Evolutionary conservation across 2,113 vertebrate genomes (phyloP).

Genomic region (Myxocyprinus asiaticus): DNA sequence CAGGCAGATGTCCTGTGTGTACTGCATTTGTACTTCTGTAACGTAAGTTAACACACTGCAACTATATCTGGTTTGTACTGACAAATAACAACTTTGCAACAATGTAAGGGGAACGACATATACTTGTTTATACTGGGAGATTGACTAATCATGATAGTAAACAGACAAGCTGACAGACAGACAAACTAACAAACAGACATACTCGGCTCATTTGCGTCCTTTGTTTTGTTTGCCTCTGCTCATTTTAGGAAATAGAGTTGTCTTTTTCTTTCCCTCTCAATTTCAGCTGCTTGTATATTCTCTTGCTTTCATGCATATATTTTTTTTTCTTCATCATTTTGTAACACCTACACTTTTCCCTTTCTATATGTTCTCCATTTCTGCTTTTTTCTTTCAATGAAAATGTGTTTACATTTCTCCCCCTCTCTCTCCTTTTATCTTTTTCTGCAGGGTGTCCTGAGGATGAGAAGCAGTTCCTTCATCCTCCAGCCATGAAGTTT

Average conservation of each 20-base stretch:
- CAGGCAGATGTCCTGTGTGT: constrained; percentile 5
- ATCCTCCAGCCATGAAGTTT: constrained; percentile 87
- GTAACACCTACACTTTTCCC: not conserved
- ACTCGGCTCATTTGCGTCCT: constrained; percentile 15
- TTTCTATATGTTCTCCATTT: not conserved
- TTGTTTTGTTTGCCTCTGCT: constrained; percentile 31
- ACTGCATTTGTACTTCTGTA: constrained; percentile 17
- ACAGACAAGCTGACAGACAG: constrained; percentile 61
- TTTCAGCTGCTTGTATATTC: not conserved
- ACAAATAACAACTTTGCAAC: not conserved
- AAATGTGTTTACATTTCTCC: constrained; percentile 1
- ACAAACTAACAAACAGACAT: constrained; percentile 58
- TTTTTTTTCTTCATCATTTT: not conserved
- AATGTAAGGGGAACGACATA: not conserved
- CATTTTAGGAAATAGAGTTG: not conserved
- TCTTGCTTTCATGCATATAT: not conserved
- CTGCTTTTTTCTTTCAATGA: not conserved
- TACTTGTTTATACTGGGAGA: constrained; percentile 11
- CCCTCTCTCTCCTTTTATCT: not conserved
- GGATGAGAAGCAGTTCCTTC: constrained; percentile 85
- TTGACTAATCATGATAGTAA: not conserved
- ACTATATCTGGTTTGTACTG: constrained; percentile 2
- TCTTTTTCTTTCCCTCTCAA: not conserved
- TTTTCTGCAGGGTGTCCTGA: constrained; percentile 78
- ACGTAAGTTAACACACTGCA: not conserved